These are phyloP conservation scores for Sphenopsis melanotis DNA, from an alignment of 2,797 vertebrate species.

Conservation along the genomic window DNA sequence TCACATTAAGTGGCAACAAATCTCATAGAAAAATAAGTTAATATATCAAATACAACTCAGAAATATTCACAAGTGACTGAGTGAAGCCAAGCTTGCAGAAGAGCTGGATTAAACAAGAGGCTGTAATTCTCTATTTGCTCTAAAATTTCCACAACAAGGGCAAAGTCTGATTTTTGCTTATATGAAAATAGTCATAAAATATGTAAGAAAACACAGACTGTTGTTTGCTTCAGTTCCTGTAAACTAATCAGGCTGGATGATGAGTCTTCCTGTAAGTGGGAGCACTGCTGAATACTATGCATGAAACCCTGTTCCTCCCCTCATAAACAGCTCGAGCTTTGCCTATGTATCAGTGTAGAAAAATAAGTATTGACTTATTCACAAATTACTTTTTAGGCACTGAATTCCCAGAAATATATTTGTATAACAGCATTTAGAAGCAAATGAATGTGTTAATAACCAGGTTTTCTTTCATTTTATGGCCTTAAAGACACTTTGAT, in stretches of 20 bases:
- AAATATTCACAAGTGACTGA: neutral
- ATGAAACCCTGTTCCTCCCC: slow-evolving; percentile 15
- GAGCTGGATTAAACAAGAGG: neutral
- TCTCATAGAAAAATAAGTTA: neutral
- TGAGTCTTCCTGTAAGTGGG: slow-evolving; percentile 24
- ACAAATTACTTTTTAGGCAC: neutral
- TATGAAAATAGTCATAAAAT: neutral
- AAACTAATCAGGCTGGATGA: neutral
- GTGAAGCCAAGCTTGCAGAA: neutral
- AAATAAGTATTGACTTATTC: slow-evolving; percentile 36
- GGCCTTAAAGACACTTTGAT: neutral
- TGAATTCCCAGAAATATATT: slow-evolving; percentile 9
- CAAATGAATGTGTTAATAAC: neutral
- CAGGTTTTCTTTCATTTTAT: neutral
- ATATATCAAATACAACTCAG: neutral
- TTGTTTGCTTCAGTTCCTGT: slow-evolving; percentile 11
- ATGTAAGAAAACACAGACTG: neutral
- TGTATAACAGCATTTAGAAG: neutral
- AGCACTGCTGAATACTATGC: slow-evolving; percentile 8
- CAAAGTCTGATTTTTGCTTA: neutral
- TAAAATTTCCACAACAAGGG: neutral
- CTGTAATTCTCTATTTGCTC: neutral
- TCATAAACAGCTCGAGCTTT: neutral
- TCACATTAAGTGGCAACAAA: neutral
- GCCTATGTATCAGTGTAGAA: neutral